Evolutionary conservation across 2,888 invertebrate species (phyloP).

Genomic region (Imbricaverruca yamaguchii): DNA sequence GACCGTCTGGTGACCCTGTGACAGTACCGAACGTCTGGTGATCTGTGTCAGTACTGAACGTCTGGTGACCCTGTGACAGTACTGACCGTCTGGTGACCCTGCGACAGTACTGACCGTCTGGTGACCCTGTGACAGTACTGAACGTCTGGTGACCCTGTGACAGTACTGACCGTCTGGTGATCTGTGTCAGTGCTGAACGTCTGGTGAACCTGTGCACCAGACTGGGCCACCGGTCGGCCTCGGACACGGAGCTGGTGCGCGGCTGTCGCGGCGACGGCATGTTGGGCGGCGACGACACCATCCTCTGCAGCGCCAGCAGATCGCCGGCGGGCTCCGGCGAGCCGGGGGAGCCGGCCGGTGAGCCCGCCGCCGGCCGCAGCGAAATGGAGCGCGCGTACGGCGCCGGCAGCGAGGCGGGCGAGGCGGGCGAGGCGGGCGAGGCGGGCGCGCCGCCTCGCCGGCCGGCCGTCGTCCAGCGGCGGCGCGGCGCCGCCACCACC

Average conservation of each 20-base stretch:
- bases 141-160: no score
- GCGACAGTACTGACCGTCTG: no score
- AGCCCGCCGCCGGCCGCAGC: not conserved
- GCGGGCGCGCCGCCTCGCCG: not conserved
- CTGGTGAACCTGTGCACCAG: no score
- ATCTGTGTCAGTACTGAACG: no score
- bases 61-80: no score
- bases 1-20: no score
- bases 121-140: no score
- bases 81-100: no score
- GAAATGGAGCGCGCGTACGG: constrained; percentile 1
- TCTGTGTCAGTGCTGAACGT: no score
- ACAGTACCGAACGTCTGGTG: no score
- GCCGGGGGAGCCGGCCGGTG: not conserved
- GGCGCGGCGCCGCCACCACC: not conserved
- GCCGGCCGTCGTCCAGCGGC: not conserved
- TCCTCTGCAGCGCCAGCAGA: not conserved
- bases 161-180: no score
- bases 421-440: not conserved
- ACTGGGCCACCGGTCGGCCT: no score
- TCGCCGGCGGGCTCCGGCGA: not conserved
- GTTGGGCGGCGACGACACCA: not conserved
- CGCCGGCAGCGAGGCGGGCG: not conserved
- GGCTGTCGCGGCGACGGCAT: not conserved
- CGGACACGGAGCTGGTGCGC: not conserved